Evolutionary conservation across 2,797 vertebrate genomes (phyloP), one percentile per base, ranked within the genome.

Genomic region (Selene dorsalis): DNA sequence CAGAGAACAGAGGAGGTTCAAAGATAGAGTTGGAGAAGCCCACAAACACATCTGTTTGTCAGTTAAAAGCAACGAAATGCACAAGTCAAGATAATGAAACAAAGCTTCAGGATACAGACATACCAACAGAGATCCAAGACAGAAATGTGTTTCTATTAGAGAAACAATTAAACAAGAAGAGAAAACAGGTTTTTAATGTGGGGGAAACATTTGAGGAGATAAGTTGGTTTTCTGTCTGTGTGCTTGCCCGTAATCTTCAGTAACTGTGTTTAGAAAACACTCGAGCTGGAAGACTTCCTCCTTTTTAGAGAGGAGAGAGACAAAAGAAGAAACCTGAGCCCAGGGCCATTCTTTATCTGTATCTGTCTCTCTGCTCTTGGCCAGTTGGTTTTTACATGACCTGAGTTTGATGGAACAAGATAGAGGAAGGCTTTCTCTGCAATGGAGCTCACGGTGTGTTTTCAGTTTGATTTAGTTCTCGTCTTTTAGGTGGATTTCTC

Each of bases 181-280:
- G 82, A 84, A 81, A 81, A 74, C 18, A 43, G 65, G 39, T 13
- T 41, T 41, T 13, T 41, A 41, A 13, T 41, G 39, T 72, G 28
- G 28, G 68, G 68, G 38, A 71, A 79, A 82, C 71, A 63, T 82
- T 65, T 82, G 26, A 69, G 39, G 83, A 89, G 73, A 74, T 75
- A 45, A 59, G 69, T 62, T 63, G 61, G 63, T 84, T 85, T 56
- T 84, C 84, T 86, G 82, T 79, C 79, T 85, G 82, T 79, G 79
- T 85, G 80, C 76, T 79, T 82, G 68, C 85, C 87, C 92, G 85
- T 87, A 92, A 94, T 93, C 92, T 93, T 69, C 76, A 84, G 75
- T 93, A 94, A 95, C 89, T 93, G 92, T 94, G 93, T 94, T 95
- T 94, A 91, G 89, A 92, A 93, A 94, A 92, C 91, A 91, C 88